Percentiles rank a stretch among this genome's conserved stretches.
These are phyloP conservation scores for Saimiri boliviensis DNA, from an alignment of 2,113 vertebrate species.

Conservation along the genomic window DNA sequence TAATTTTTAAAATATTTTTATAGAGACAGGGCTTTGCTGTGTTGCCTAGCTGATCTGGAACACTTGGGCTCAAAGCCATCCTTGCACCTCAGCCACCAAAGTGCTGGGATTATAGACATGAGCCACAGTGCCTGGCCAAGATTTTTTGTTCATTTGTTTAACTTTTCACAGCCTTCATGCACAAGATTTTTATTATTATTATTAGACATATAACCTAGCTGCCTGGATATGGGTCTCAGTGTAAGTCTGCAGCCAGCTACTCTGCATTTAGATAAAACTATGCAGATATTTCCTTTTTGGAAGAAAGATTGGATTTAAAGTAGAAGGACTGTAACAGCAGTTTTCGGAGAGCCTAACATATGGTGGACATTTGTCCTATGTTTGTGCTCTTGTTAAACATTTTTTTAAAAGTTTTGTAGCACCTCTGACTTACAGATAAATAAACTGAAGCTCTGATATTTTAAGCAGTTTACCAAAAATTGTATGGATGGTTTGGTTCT, in stretches of 20 bases:
- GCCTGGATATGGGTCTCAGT: not conserved
- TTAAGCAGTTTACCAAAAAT: conserved; percentile 37
- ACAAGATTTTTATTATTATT: not conserved
- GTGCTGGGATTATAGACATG: too few relatives aligned
- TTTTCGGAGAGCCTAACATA: not conserved
- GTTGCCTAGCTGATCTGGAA: too few relatives aligned
- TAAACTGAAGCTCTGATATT: conserved; percentile 16
- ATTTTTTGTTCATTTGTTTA: too few relatives aligned
- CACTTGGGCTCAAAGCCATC: too few relatives aligned
- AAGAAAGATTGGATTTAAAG: not conserved
- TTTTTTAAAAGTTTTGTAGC: not conserved
- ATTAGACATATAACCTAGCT: not conserved
- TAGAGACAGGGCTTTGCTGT: too few relatives aligned
- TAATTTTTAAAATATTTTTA: too few relatives aligned
- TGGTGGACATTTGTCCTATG: not conserved
- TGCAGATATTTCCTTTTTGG: not conserved
- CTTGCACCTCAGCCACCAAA: too few relatives aligned
- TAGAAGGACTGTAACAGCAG: not conserved
- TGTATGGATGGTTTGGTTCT: not conserved
- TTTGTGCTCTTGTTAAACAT: conserved; percentile 20
- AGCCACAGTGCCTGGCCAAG: too few relatives aligned
- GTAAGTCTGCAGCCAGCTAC: not conserved
- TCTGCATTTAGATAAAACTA: conserved; percentile 2
- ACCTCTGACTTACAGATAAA: conserved; percentile 29
- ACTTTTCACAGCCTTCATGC: too few relatives aligned